phyloP scores from a whole-genome alignment of 64 coral and sea anemone species.

The Trachythela sp. region DNA sequence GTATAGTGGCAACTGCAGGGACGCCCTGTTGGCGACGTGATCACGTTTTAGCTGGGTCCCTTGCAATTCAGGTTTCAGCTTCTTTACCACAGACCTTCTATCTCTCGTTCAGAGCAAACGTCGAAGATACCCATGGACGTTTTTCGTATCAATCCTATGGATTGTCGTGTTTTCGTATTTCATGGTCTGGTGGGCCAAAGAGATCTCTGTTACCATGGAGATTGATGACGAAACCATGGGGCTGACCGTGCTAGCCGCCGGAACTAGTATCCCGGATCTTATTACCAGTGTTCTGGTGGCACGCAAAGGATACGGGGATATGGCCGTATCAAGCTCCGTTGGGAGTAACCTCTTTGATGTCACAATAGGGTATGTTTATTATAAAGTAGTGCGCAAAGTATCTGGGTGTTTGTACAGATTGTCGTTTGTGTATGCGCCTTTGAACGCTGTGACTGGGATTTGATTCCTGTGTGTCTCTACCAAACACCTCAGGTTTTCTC shows the following conservation, averaged over 20 bases:
- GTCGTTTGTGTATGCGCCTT: too few species aligned
- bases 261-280: conserved; percentile 90
- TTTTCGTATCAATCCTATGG: conserved; percentile 71
- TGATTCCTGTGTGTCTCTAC: too few species aligned
- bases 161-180: conserved; percentile 77
- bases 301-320: conserved; percentile 90
- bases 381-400: background rate
- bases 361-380: conserved; percentile 70
- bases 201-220: conserved; percentile 58
- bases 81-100: background rate
- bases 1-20: too few species aligned
- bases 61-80: too few species aligned
- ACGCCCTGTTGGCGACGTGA: too few species aligned
- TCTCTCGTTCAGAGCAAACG: conserved; percentile 53
- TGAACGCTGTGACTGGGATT: too few species aligned
- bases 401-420: too few species aligned
- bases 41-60: too few species aligned
- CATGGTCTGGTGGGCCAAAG: conserved; percentile 83
- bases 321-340: conserved; percentile 97
- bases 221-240: conserved; percentile 59
- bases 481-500: too few species aligned
- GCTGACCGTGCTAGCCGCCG: conserved; percentile 76
- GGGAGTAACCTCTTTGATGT: conserved; percentile 94
- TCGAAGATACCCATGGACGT: conserved; percentile 62
- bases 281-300: conserved; percentile 95